Evolutionary conservation across 2,888 invertebrate genomes (phyloP).

Genomic region (Troides oblongomaculatus): DNA sequence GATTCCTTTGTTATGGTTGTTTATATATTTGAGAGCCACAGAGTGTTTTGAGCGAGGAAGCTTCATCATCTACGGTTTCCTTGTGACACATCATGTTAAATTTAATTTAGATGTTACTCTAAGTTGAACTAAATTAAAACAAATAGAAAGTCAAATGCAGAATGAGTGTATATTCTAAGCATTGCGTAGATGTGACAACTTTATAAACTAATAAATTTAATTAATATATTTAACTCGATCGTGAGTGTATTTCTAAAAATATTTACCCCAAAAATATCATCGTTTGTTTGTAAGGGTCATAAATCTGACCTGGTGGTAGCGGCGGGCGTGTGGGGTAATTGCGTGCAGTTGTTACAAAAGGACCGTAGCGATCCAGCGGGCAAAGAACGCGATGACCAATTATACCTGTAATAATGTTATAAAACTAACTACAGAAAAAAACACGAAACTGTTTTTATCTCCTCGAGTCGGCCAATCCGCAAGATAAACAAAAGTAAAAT

Average conservation of each 20-base stretch:
- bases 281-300: constrained; percentile 73
- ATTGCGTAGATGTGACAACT: too few species aligned
- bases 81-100: too few species aligned
- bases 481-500: too few species aligned
- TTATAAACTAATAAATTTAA: too few species aligned
- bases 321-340: constrained; percentile 64
- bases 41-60: too few species aligned
- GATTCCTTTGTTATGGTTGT: too few species aligned
- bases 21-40: too few species aligned
- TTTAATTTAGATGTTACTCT: too few species aligned
- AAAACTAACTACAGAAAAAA: not conserved
- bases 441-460: not conserved
- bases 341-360: constrained; percentile 57
- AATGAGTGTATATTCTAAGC: too few species aligned
- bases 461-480: not conserved
- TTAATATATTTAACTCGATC: not conserved
- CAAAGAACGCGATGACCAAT: constrained; percentile 64
- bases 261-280: constrained; percentile 66
- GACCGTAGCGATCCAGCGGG: constrained; percentile 64
- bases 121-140: too few species aligned
- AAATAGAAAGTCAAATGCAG: too few species aligned
- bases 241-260: constrained; percentile 1
- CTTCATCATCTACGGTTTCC: too few species aligned
- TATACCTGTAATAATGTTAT: constrained; percentile 46
- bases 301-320: constrained; percentile 59